A percentile compares a stretch with the other conserved stretches of the same genome.
Conservation (phyloP, 2,888 invertebrate genomes). For the Amiota mariae region DNA sequence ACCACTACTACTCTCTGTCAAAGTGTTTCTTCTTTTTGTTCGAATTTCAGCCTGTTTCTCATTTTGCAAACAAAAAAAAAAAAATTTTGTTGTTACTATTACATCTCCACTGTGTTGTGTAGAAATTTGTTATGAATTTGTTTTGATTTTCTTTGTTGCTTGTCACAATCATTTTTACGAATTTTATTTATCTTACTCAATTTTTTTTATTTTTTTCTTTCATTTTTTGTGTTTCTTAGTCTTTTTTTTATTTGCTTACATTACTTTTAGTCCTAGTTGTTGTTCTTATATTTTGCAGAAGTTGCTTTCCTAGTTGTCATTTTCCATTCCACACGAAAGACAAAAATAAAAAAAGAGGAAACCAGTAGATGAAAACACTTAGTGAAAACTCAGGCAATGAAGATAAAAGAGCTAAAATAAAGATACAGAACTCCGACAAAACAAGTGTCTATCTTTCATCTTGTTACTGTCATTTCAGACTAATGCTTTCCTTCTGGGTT, state of each 20-base stretch:
- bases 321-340: neutral
- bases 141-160: constrained; percentile 9
- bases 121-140: neutral
- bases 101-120: no score
- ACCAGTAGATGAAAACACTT: neutral
- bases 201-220: neutral
- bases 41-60: no score
- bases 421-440: neutral
- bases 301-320: no score
- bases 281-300: no score
- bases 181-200: neutral
- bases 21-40: no score
- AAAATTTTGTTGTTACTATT: no score
- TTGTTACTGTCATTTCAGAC: constrained; percentile 63
- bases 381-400: neutral
- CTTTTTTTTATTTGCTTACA: no score
- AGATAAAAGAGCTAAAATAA: neutral
- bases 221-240: neutral
- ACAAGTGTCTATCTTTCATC: constrained; percentile 53
- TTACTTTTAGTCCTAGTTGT: no score
- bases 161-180: neutral
- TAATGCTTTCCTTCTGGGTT: constrained; percentile 65
- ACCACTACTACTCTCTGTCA: no score
- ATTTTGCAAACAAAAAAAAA: no score
- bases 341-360: neutral